Evolutionary conservation across 2,888 invertebrate genomes (phyloP).

Genomic region (Orchestes rusci): DNA sequence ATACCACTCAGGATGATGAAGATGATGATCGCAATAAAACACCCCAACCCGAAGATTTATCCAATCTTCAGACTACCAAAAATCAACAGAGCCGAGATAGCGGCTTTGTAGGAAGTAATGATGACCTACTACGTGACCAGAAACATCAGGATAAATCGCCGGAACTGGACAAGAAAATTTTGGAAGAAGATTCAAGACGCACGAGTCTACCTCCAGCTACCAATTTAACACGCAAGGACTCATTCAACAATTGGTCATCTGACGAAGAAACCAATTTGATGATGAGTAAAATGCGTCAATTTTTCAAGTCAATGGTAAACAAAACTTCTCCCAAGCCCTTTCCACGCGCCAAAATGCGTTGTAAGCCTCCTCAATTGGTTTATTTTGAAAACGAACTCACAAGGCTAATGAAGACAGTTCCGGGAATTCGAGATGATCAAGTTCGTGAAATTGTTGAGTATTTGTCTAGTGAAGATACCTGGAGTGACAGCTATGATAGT

Average conservation of each 20-base stretch:
- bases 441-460: slow-evolving; percentile 89
- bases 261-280: slow-evolving; percentile 90
- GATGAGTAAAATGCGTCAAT: slow-evolving; percentile 92
- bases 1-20: slow-evolving; percentile 58
- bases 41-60: slow-evolving; percentile 58
- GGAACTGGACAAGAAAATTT: slow-evolving; percentile 28
- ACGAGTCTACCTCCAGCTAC: slow-evolving; percentile 51
- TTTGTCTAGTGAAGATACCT: slow-evolving; percentile 84
- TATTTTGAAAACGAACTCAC: slow-evolving; percentile 88
- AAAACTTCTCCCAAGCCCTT: slow-evolving; percentile 43
- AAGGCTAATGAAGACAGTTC: slow-evolving; percentile 86
- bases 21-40: slow-evolving; percentile 62
- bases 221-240: slow-evolving; percentile 73
- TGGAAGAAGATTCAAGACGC: slow-evolving; percentile 54
- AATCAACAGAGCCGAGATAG: slow-evolving; percentile 82
- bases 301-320: slow-evolving; percentile 81
- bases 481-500: slow-evolving; percentile 90
- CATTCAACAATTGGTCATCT: slow-evolving; percentile 90
- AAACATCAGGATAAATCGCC: slow-evolving; percentile 44
- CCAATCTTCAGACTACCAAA: slow-evolving; percentile 54
- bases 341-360: slow-evolving; percentile 54
- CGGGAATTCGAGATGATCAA: slow-evolving; percentile 83
- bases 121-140: slow-evolving; percentile 68
- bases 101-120: slow-evolving; percentile 83
- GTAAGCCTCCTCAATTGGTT: slow-evolving; percentile 77